Percentiles rank a stretch among this genome's conserved stretches.
Conservation (phyloP, 2,888 invertebrate species). For the Xiphydria camelus region DNA sequence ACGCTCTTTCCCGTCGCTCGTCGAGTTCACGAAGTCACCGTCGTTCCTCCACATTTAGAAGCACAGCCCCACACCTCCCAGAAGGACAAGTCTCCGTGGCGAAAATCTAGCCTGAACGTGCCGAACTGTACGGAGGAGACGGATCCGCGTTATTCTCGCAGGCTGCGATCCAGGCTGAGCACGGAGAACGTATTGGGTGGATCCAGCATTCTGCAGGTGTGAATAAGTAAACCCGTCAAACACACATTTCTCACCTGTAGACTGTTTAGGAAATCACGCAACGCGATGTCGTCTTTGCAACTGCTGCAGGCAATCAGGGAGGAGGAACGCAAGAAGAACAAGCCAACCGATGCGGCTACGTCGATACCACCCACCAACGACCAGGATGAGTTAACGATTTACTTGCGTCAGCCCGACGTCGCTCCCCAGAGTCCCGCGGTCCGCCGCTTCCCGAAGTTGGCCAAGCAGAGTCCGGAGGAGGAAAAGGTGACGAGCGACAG, state of each 20-base stretch:
- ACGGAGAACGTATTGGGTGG: constrained; percentile 52
- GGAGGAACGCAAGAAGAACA: constrained; percentile 54
- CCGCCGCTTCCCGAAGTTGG: constrained; percentile 40
- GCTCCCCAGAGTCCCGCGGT: constrained; percentile 25
- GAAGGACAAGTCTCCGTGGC: constrained; percentile 78
- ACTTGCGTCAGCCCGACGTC: constrained; percentile 46
- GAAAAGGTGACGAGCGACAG: constrained; percentile 63
- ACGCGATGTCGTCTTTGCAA: too few relatives aligned
- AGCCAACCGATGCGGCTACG: constrained; percentile 28
- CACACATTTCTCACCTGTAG: neutral
- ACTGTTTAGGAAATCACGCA: too few relatives aligned
- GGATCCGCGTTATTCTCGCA: constrained; percentile 62
- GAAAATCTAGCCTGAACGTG: constrained; percentile 71
- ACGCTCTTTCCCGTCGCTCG: neutral
- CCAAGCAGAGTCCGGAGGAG: constrained; percentile 32
- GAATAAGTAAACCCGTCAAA: constrained; percentile 3
- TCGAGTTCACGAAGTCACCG: neutral
- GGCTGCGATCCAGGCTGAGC: constrained; percentile 56
- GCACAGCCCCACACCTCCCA: constrained; percentile 67
- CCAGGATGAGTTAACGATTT: constrained; percentile 50
- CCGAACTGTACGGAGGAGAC: constrained; percentile 69
- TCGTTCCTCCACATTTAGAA: constrained; percentile 57
- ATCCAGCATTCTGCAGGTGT: constrained; percentile 56
- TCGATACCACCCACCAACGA: constrained; percentile 43
- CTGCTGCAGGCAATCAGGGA: constrained; percentile 50